Conservation (phyloP, 2,888 invertebrate genomes). For the Standfussiana lucernea region DNA sequence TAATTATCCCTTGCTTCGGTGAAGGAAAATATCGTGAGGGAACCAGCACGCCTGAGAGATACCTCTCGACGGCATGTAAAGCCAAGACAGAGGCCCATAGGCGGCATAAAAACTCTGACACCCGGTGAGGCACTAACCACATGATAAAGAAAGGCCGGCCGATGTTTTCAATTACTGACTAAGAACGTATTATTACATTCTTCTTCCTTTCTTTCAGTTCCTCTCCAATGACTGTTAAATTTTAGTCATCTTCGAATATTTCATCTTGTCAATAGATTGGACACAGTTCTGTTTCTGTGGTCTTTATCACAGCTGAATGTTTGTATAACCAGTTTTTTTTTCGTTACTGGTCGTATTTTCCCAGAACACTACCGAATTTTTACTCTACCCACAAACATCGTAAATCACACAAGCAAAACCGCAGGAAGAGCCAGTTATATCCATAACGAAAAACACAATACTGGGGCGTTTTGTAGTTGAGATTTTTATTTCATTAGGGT, state of each 20-base stretch:
- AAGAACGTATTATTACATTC: not conserved
- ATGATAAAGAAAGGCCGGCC: no score
- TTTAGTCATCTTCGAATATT: not conserved
- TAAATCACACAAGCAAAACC: slow-evolving; percentile 60
- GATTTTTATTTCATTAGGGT: slow-evolving; percentile 68
- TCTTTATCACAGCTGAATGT: not conserved
- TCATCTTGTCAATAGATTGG: not conserved
- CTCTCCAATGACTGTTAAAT: not conserved
- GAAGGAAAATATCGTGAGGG: no score
- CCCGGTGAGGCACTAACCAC: no score
- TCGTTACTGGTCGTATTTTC: slow-evolving; percentile 28
- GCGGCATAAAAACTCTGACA: no score
- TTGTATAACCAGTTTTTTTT: slow-evolving; percentile 9
- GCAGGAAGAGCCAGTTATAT: slow-evolving; percentile 56
- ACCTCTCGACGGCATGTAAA: no score
- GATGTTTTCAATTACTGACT: not conserved
- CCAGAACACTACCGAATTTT: slow-evolving; percentile 51
- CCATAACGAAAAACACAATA: slow-evolving; percentile 60
- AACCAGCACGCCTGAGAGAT: no score
- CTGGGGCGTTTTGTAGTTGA: slow-evolving; percentile 57
- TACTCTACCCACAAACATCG: slow-evolving; percentile 55
- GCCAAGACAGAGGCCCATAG: no score
- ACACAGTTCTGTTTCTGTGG: not conserved
- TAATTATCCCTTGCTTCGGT: no score
- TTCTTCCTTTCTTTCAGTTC: not conserved